Base-by-base conservation (phyloP, 2,797 vertebrate species). In the Heterohyrax brucei region DNA sequence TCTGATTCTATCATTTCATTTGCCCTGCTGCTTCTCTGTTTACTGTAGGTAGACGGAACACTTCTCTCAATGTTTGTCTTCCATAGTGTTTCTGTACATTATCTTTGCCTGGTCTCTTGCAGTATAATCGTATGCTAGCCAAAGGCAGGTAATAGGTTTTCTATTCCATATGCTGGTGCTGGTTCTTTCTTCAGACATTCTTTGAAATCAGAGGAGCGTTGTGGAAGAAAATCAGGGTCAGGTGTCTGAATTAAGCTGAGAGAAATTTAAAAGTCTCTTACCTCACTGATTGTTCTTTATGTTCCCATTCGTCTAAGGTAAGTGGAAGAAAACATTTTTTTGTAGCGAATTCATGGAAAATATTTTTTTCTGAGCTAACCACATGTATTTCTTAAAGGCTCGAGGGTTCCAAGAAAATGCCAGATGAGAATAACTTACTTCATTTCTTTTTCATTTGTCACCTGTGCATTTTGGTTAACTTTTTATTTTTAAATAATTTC, bases 201-300 rank as follows among this genome's bases (percentile, higher is more conserved):
- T 91, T 91, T 68, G 70, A 94, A 96, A 68, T 83, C 92, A 95
- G 80, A 88, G n/a, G 24, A 73, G 19, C 53, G 30, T 78, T 73
- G 48, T 83, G n/a, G 2, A 61, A 96, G 78, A 59, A 91, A 84
- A 39, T 73, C 53, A 91, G 77, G 72, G 48, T 91, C 39, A 93
- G 75, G 46, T 78, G 18, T 61, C 48, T 62, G 33, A 94, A 76
- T 95, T 83, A 87, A 94, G 81, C 85, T 50, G 93, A 95, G 46
- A 91, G 64, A 94, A 50, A 53, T 95, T 85, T 93, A 19, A 95
- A 85, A 93, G 68, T n/a, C 8, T 84, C 79, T 87, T 53, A 13
- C 8, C 44, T 95, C 61, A 72, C 78, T 80, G 68, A 78, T 95
- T 95, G 62, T 80, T 95, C 76, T 95, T 92, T 94, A 24, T 80